Percentiles rank a stretch among this genome's conserved stretches.
Conservation (phyloP, 2,888 invertebrate genomes). For the Trichopoda pennipes region DNA sequence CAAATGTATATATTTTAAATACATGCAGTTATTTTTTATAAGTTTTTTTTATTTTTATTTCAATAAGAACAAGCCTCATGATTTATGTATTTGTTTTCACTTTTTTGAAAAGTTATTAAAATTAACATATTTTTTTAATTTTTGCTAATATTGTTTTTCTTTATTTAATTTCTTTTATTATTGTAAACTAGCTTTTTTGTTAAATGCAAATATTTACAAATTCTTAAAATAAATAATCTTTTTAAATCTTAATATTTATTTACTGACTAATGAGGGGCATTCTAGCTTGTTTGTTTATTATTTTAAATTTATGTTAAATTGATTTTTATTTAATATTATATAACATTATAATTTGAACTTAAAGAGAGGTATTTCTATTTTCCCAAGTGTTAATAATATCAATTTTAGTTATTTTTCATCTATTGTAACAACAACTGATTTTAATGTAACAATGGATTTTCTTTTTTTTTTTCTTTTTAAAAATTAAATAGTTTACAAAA, state of each 20-base stretch:
- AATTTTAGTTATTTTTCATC: slow-evolving; percentile 57
- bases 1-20: background rate
- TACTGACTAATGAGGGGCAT: slow-evolving; percentile 55
- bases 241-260: slow-evolving; percentile 5
- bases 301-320: slow-evolving; percentile 30
- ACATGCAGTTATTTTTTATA: slow-evolving; percentile 7
- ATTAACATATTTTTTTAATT: slow-evolving; percentile 22
- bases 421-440: slow-evolving; percentile 26
- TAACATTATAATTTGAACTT: slow-evolving; percentile 78
- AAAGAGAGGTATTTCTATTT: slow-evolving; percentile 82
- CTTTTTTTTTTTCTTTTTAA: no score
- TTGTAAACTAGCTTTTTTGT: slow-evolving; percentile 41
- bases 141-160: slow-evolving; percentile 36
- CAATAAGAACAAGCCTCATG: slow-evolving; percentile 62
- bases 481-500: no score
- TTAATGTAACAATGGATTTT: slow-evolving; percentile 46
- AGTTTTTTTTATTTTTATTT: slow-evolving; percentile 45
- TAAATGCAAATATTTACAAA: slow-evolving; percentile 59
- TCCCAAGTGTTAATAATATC: slow-evolving; percentile 79
- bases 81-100: slow-evolving; percentile 24
- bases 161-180: background rate
- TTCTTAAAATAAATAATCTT: background rate
- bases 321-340: slow-evolving; percentile 59
- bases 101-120: slow-evolving; percentile 57
- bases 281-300: slow-evolving; percentile 22